A percentile compares a stretch with the other conserved stretches of the same genome.
Evolutionary conservation across 1,140 invertebrate species (phyloP).

Genomic region (Hyles vespertilio): DNA sequence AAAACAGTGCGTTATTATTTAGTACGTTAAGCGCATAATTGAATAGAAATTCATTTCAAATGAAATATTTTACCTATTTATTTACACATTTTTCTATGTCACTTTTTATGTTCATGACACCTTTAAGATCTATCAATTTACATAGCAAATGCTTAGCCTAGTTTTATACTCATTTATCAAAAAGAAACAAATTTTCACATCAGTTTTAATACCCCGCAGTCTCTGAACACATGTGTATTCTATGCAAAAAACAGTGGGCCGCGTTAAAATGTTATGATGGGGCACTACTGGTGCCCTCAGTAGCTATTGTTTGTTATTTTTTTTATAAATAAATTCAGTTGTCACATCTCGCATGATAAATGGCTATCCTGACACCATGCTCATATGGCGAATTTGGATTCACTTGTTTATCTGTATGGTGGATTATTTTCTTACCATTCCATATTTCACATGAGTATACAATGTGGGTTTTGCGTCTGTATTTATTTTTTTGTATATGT

Average conservation of each 20-base stretch:
- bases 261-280: slow-evolving; percentile 46
- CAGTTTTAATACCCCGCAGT: not conserved
- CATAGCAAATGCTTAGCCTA: too few species aligned
- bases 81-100: too few species aligned
- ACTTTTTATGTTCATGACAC: too few species aligned
- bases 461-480: too few species aligned
- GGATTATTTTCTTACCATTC: too few species aligned
- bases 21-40: not conserved
- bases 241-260: slow-evolving; percentile 40
- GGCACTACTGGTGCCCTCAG: slow-evolving; percentile 36
- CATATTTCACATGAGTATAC: too few species aligned
- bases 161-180: too few species aligned
- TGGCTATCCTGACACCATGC: slow-evolving; percentile 51
- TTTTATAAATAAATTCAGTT: slow-evolving; percentile 73
- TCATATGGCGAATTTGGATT: slow-evolving; percentile 64
- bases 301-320: slow-evolving; percentile 61
- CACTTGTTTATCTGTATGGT: slow-evolving; percentile 41
- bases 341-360: slow-evolving; percentile 69
- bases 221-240: slow-evolving; percentile 24
- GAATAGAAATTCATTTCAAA: not conserved
- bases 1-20: too few species aligned
- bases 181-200: too few species aligned
- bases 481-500: too few species aligned
- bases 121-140: too few species aligned
- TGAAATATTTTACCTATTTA: too few species aligned